phyloP scores from a whole-genome alignment of 23 tunicate genomes.

The Phallusia fumigata region DNA sequence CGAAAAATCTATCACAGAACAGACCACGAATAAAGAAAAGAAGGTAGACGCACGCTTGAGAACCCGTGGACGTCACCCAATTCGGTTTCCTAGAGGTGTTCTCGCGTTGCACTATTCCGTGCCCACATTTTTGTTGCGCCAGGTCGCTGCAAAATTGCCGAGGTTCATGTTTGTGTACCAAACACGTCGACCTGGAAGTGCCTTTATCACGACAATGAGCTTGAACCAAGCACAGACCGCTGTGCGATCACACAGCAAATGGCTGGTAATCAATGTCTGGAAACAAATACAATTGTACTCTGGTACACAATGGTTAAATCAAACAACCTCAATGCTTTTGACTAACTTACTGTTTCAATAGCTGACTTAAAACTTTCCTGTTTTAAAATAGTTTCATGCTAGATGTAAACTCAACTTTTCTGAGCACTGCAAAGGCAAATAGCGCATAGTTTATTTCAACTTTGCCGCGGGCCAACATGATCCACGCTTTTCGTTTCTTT shows the following conservation, averaged over 20 bases:
- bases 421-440: no score
- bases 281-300: neutral
- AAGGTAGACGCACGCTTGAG: constrained; percentile 1
- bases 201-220: neutral
- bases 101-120: neutral
- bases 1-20: neutral
- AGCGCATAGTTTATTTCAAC: no score
- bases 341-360: no score
- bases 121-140: neutral
- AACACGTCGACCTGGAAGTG: neutral
- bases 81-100: constrained; percentile 5
- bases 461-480: no score
- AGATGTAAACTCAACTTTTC: no score
- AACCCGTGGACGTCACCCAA: constrained; percentile 1
- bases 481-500: no score
- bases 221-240: neutral
- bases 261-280: neutral
- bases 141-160: neutral
- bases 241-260: no score
- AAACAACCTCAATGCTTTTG: no score
- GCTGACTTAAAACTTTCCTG: no score
- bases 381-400: no score
- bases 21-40: neutral
- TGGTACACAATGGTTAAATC: no score
- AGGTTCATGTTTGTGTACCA: neutral